Percentiles rank a stretch among this genome's conserved stretches.
phyloP scores from a whole-genome alignment of 92 coral and sea anemone species.

The Paragorgia papillata region DNA sequence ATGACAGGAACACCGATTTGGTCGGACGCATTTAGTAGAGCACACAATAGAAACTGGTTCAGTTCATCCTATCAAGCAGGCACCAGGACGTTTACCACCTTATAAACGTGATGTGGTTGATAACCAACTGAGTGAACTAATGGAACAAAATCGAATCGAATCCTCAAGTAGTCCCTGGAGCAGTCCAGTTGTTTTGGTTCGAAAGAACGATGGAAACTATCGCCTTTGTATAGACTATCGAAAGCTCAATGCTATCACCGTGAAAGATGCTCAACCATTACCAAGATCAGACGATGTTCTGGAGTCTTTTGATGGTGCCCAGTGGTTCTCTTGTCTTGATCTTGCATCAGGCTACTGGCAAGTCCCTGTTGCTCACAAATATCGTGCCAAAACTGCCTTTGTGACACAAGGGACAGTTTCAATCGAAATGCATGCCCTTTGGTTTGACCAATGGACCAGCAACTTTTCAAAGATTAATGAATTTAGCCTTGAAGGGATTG shows the following conservation, averaged over 20 bases:
- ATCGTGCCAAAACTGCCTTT: slow-evolving; percentile 61
- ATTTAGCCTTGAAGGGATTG: neutral
- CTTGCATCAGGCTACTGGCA: slow-evolving; percentile 56
- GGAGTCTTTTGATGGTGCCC: no score
- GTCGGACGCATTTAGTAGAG: no score
- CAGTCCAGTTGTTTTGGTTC: slow-evolving; percentile 43
- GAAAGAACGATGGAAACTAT: slow-evolving; percentile 25
- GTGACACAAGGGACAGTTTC: slow-evolving; percentile 59
- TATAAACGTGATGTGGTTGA: slow-evolving; percentile 5
- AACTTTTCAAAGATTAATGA: slow-evolving; percentile 48
- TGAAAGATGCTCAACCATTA: no score
- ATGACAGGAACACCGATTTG: no score
- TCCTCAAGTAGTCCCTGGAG: slow-evolving; percentile 52
- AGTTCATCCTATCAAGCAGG: slow-evolving; percentile 52
- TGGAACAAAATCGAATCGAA: slow-evolving; percentile 32
- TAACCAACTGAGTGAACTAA: slow-evolving; percentile 43
- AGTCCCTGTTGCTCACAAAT: slow-evolving; percentile 47
- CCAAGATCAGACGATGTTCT: no score
- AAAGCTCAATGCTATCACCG: no score
- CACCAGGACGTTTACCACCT: slow-evolving; percentile 50
- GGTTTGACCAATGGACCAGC: slow-evolving; percentile 52
- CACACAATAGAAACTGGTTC: slow-evolving; percentile 52
- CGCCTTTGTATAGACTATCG: no score
- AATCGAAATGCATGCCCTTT: slow-evolving; percentile 58
- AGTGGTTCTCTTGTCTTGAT: no score